phyloP scores from a whole-genome alignment of 2,113 vertebrate species.

The Paralichthys olivaceus region DNA sequence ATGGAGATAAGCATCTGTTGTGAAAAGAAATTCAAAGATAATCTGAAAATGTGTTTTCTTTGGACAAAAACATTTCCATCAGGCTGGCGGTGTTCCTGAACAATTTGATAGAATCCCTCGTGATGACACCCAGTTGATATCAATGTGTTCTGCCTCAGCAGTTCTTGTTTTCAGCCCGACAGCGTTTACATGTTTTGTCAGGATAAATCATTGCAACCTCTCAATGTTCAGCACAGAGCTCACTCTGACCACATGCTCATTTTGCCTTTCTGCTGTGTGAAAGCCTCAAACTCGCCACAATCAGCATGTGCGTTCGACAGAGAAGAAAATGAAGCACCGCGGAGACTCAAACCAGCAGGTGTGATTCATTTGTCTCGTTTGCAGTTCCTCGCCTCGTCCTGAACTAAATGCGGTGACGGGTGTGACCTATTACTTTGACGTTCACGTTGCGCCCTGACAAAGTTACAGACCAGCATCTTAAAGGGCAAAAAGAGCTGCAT shows the following conservation, averaged over 20 bases:
- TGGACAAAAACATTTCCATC: background rate
- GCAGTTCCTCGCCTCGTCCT: background rate
- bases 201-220: background rate
- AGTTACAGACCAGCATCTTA: background rate
- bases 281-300: background rate
- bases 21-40: constrained; percentile 25
- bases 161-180: too few species aligned
- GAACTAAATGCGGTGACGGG: background rate
- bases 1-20: constrained; percentile 42
- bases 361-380: background rate
- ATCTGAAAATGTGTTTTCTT: background rate
- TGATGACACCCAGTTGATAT: too few species aligned
- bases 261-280: constrained; percentile 10
- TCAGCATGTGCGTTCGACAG: background rate
- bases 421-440: constrained; percentile 10
- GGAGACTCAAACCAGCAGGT: constrained; percentile 9
- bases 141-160: too few species aligned
- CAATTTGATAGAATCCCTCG: background rate
- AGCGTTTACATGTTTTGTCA: background rate
- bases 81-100: background rate
- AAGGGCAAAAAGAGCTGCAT: constrained; percentile 43
- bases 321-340: background rate
- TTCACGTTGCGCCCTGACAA: constrained; percentile 18
- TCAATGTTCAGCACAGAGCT: constrained; percentile 1
- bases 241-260: background rate